phyloP scores from a whole-genome alignment of 1,140 invertebrate species.

The roundworm (Caenorhabditis elegans) region DNA sequence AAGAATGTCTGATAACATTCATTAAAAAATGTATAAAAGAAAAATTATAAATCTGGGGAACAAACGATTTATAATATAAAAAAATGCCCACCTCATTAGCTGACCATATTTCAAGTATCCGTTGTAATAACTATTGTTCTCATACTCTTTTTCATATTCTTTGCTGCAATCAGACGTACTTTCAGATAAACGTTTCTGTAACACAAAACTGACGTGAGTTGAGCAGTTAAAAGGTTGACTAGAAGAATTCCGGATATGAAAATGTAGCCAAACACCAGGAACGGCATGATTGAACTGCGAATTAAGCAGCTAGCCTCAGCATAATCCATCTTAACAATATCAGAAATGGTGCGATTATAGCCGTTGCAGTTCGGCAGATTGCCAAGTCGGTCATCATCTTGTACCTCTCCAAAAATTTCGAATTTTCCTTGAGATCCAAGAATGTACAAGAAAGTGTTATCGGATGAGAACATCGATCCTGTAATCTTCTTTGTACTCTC shows the following conservation, averaged over 20 bases:
- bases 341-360: neutral
- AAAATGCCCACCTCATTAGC: neutral
- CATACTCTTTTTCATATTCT: constrained; percentile 4
- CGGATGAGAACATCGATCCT: neutral
- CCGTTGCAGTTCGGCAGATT: neutral
- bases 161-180: neutral
- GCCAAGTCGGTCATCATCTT: neutral
- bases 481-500: neutral
- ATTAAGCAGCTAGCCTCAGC: neutral
- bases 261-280: constrained; percentile 7
- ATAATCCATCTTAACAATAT: neutral
- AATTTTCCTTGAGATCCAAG: neutral
- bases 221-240: neutral
- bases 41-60: no score
- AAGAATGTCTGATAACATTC: no score
- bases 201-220: neutral
- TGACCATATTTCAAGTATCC: constrained; percentile 9
- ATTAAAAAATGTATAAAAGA: no score
- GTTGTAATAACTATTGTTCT: neutral
- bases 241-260: neutral
- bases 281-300: neutral
- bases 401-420: constrained; percentile 18
- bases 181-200: no score
- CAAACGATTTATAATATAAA: no score
- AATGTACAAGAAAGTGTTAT: neutral